These are phyloP conservation scores for Bembecia ichneumoniformis DNA, from an alignment of 2,888 invertebrate species.

Conservation along the genomic window DNA sequence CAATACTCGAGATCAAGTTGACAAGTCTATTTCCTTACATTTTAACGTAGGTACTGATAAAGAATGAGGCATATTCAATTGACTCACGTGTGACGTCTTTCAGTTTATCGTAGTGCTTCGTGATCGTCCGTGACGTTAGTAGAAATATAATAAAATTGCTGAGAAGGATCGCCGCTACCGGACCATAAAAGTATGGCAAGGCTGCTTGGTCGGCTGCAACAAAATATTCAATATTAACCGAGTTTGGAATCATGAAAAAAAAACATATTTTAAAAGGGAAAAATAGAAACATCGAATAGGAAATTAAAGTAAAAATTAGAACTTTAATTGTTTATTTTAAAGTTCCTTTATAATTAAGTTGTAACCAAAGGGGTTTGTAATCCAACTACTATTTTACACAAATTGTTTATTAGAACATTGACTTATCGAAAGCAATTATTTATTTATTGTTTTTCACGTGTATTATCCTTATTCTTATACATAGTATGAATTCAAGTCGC, in stretches of 20 bases:
- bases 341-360: no score
- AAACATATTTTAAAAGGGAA: background rate
- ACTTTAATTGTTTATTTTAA: no score
- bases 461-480: no score
- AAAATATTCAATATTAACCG: constrained; percentile 8
- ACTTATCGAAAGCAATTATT: no score
- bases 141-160: constrained; percentile 70
- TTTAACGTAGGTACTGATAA: background rate
- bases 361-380: no score
- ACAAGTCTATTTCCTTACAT: no score
- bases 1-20: no score
- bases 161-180: constrained; percentile 68
- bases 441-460: no score
- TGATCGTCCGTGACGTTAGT: constrained; percentile 66
- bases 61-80: background rate
- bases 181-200: constrained; percentile 75
- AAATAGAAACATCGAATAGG: background rate
- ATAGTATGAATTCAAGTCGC: no score
- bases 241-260: background rate
- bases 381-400: no score
- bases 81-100: constrained; percentile 62
- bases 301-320: background rate
- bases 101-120: constrained; percentile 63
- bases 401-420: no score
- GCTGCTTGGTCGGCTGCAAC: constrained; percentile 70